Evolutionary conservation across 2,797 vertebrate genomes (phyloP), one percentile per base, ranked within the genome.

Genomic region (Diplodus sargus): DNA sequence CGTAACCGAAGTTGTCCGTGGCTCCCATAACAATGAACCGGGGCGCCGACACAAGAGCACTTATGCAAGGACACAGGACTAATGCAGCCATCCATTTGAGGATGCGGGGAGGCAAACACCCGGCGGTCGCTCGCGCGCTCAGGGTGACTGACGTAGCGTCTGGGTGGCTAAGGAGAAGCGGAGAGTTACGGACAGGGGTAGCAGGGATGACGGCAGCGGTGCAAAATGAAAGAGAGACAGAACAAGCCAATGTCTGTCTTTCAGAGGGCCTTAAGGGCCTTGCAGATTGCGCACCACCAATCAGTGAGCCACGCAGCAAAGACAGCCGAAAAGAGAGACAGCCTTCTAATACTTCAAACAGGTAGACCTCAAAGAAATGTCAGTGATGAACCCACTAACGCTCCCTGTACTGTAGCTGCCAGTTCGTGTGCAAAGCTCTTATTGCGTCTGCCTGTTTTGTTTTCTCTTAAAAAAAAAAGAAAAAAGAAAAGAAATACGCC

Each of bases 11-110:
- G 79, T 79, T 81, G 69, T 76, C 52, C 4, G 45, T 70, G 71
- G 56, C 58, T 79, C 87, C 85, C 76, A 85, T 87, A 65, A 90
- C 81, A 90, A 88, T 77, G 72, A 89, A 67, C 43, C 2, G 18
- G 30, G 30, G 52, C 4, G 1, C 5, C 64, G 57, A 22, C 63
- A 48, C 56, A 84, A 57, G 45, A 13, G 62, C 48, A 22, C 70
- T 56, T 57, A 47, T 20, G 49, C 73, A 74, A 86, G 65, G 76
- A 78, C 63, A 57, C 63, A 58, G 58, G 76, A 81, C 76, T 70
- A 62, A 68, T 14, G 49, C 60, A 78, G 59, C 53, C 16, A 48
- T 63, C 51, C 68, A 17, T 56, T 47, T 64, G 64, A 69, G 75
- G 82, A 49, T 49, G 42, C 28, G 67, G 59, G 61, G 62, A 76